Conservation (phyloP, 1,140 invertebrate genomes). For the Oreohelix idahoensis region DNA sequence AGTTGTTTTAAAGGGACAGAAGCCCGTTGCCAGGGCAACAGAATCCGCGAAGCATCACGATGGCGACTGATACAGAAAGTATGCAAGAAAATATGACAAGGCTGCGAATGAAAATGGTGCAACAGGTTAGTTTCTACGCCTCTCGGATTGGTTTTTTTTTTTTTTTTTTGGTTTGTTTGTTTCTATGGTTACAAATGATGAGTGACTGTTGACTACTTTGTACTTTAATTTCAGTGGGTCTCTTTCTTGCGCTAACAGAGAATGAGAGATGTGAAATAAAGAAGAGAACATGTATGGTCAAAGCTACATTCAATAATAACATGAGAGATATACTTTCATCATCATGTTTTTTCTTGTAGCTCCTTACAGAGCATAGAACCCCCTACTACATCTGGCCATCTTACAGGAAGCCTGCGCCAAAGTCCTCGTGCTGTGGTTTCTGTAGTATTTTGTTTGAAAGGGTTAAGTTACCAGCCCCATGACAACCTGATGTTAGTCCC, state of each 20-base stretch:
- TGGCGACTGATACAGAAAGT: constrained; percentile 64
- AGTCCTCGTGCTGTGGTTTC: too few species aligned
- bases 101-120: constrained; percentile 64
- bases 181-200: not conserved
- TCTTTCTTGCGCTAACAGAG: too few species aligned
- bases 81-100: constrained; percentile 63
- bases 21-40: not conserved
- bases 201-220: not conserved
- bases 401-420: too few species aligned
- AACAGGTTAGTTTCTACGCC: constrained; percentile 65
- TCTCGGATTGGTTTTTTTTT: not conserved
- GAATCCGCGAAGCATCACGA: constrained; percentile 39
- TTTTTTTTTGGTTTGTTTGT: not conserved
- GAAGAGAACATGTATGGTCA: not conserved
- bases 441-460: too few species aligned
- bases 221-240: not conserved
- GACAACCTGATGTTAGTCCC: too few species aligned
- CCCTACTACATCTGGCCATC: too few species aligned
- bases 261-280: too few species aligned
- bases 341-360: too few species aligned
- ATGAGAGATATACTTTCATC: too few species aligned
- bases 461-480: too few species aligned
- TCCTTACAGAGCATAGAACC: too few species aligned
- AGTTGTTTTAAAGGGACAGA: not conserved
- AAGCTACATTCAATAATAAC: not conserved